Conservation (phyloP, 1,140 invertebrate species). For the Caerostris darwini region DNA sequence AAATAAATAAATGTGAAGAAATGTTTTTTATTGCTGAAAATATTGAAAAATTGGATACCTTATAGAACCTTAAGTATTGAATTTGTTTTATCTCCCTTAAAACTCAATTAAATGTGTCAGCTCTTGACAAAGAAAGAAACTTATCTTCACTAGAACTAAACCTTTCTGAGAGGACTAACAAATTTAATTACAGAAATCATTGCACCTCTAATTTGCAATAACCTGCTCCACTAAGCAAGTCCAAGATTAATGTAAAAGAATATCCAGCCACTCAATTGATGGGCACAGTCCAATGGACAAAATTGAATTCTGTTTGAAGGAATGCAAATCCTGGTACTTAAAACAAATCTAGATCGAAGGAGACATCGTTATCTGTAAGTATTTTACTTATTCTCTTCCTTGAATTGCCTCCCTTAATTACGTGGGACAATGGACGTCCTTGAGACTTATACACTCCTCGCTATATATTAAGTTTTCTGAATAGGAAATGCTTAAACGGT, state of each 20-base stretch:
- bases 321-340: conserved; percentile 46
- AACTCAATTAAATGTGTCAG: too few species aligned
- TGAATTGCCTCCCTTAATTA: conserved; percentile 50
- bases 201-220: neutral
- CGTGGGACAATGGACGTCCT: neutral
- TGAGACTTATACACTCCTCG: conserved; percentile 14
- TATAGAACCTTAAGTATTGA: too few species aligned
- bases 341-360: neutral
- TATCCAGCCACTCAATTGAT: neutral
- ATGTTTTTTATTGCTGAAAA: too few species aligned
- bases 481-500: conserved; percentile 41
- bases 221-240: conserved; percentile 10
- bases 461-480: conserved; percentile 48
- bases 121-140: too few species aligned
- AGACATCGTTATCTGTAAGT: conserved; percentile 43
- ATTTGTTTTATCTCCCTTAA: too few species aligned
- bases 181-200: conserved; percentile 7
- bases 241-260: conserved; percentile 19
- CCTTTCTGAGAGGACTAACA: neutral
- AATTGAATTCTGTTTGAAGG: neutral
- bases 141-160: too few species aligned
- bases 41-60: too few species aligned
- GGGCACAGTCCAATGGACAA: neutral
- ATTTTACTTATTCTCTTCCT: conserved; percentile 34
- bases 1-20: too few species aligned